A percentile compares a stretch with the other conserved stretches of the same genome.
Conservation (phyloP, 1,140 invertebrate species). For the Drosophila setifemur region DNA sequence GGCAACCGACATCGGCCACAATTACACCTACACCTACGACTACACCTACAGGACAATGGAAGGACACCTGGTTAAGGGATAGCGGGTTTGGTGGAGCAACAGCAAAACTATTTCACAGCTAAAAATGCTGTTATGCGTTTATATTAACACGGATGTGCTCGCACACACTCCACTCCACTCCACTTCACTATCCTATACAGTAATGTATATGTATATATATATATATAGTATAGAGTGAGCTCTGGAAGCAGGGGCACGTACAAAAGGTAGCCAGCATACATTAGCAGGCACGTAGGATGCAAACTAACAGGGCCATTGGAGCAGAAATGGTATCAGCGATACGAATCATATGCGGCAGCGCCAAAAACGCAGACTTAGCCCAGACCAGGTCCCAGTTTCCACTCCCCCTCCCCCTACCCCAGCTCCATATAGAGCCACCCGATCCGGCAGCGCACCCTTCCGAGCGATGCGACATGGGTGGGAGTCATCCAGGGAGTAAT, state of each 20-base stretch:
- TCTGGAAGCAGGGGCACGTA: conserved; percentile 22
- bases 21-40: conserved; percentile 50
- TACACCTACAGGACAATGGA: conserved; percentile 10
- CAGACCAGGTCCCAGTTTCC: not conserved
- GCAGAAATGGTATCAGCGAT: conserved; percentile 71
- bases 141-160: conserved; percentile 67
- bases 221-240: conserved; percentile 2
- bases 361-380: conserved; percentile 47
- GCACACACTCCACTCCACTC: conserved; percentile 5
- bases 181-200: not conserved
- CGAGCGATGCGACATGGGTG: conserved; percentile 11
- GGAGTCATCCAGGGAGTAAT: conserved; percentile 1
- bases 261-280: conserved; percentile 46
- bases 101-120: conserved; percentile 73
- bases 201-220: not conserved
- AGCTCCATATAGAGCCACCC: not conserved
- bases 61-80: not conserved
- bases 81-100: conserved; percentile 31
- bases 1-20: conserved; percentile 55
- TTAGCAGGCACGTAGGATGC: conserved; percentile 77
- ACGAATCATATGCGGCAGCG: conserved; percentile 75
- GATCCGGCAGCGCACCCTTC: conserved; percentile 3
- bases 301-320: conserved; percentile 73
- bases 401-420: not conserved
- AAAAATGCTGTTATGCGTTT: conserved; percentile 78